These are phyloP conservation scores for Creontiades dilutus DNA, from an alignment of 2,888 invertebrate species.

Conservation along the genomic window DNA sequence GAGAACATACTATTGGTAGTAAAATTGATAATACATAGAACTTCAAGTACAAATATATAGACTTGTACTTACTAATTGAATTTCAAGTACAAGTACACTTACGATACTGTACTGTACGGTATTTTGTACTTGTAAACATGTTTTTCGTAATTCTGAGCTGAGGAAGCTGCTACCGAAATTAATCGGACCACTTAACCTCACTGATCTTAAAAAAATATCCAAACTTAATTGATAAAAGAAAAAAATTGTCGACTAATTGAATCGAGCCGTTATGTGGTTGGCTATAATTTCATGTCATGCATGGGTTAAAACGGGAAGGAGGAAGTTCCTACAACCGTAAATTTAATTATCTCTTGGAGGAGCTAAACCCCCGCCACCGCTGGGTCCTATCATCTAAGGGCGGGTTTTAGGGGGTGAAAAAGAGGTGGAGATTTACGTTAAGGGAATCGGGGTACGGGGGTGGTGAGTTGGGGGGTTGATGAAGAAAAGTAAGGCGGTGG, in stretches of 20 bases:
- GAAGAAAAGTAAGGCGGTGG: constrained; percentile 38
- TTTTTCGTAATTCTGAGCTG: background rate
- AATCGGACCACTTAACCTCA: too few relatives aligned
- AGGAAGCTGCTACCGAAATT: too few relatives aligned
- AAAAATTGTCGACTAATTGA: background rate
- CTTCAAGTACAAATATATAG: too few relatives aligned
- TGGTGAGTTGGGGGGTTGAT: background rate
- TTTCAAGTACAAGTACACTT: too few relatives aligned
- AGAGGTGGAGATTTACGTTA: constrained; percentile 55
- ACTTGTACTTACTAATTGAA: too few relatives aligned
- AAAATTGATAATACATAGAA: too few relatives aligned
- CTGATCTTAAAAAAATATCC: too few relatives aligned
- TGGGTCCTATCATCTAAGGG: background rate
- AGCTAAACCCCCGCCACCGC: constrained; percentile 17
- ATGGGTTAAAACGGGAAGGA: background rate
- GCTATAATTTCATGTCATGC: constrained; percentile 53
- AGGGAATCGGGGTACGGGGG: background rate
- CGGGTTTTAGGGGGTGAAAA: constrained; percentile 50
- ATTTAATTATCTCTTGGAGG: constrained; percentile 58
- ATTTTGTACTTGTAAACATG: too few relatives aligned
- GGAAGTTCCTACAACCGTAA: constrained; percentile 44
- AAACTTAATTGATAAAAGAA: background rate
- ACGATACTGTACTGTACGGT: too few relatives aligned
- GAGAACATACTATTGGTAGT: too few relatives aligned
- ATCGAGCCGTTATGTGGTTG: constrained; percentile 28